These are phyloP conservation scores for Drosophila testacea DNA, from an alignment of 2,888 invertebrate genomes.

Conservation along the genomic window DNA sequence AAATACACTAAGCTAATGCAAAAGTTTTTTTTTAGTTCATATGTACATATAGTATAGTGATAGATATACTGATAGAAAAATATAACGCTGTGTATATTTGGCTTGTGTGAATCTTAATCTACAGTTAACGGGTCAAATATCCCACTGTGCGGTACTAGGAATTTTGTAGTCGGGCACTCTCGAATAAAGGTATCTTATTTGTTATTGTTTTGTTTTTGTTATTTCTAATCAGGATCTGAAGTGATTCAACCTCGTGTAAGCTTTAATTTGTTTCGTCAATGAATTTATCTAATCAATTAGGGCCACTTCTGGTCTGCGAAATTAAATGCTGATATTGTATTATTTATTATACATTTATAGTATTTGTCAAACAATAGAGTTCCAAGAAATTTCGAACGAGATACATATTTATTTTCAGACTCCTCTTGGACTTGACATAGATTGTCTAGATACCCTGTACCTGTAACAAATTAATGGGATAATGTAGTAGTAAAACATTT, in stretches of 20 bases:
- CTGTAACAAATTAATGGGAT: too few relatives aligned
- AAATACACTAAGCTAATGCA: too few relatives aligned
- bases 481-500: too few relatives aligned
- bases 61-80: too few relatives aligned
- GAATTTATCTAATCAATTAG: slow-evolving; percentile 43
- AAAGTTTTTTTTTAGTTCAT: too few relatives aligned
- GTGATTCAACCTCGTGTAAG: slow-evolving; percentile 17
- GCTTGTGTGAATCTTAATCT: too few relatives aligned
- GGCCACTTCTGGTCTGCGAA: slow-evolving; percentile 7
- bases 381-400: background rate
- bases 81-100: too few relatives aligned
- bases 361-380: background rate
- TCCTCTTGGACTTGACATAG: background rate
- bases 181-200: background rate
- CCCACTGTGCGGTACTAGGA: too few relatives aligned
- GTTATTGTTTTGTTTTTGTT: background rate
- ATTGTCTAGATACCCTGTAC: background rate
- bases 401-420: background rate
- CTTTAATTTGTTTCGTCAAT: background rate
- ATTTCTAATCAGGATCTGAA: slow-evolving; percentile 22
- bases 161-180: too few relatives aligned
- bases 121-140: too few relatives aligned
- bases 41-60: too few relatives aligned
- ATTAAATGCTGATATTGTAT: slow-evolving; percentile 11
- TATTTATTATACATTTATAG: slow-evolving; percentile 14